Evolutionary conservation across 2,113 vertebrate species (phyloP).

Genomic region (Deroptyus accipitrinus): DNA sequence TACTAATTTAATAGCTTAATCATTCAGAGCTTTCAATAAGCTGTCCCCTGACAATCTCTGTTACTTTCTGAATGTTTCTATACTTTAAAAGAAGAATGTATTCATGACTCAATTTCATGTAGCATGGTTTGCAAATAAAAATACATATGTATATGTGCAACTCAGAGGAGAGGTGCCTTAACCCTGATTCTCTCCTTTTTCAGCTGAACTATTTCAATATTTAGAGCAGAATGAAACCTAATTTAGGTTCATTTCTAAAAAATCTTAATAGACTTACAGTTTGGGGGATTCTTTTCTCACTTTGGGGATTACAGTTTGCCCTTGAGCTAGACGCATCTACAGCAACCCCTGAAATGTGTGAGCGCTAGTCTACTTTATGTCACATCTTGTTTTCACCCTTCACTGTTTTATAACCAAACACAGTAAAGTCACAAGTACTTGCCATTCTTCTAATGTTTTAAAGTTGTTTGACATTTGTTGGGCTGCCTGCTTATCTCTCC

Average conservation of each 20-base stretch:
- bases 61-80: neutral
- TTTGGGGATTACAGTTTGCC: neutral
- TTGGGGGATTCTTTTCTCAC: neutral
- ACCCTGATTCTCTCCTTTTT: neutral
- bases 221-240: neutral
- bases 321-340: neutral
- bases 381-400: slow-evolving; percentile 14
- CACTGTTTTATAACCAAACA: neutral
- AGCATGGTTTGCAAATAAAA: neutral
- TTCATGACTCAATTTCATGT: neutral
- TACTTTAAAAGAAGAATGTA: neutral
- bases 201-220: neutral
- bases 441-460: slow-evolving; percentile 30
- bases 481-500: slow-evolving; percentile 43
- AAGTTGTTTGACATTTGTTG: slow-evolving; percentile 54
- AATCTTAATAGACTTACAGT: neutral
- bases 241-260: neutral
- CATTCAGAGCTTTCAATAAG: neutral
- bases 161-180: neutral
- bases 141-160: neutral
- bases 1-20: slow-evolving; percentile 37
- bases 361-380: neutral
- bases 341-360: neutral
- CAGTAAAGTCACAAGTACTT: slow-evolving; percentile 29
- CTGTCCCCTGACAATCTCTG: neutral